Evolutionary conservation across 37 sponge, comb jelly and placozoan species (phyloP).

Genomic region (Bolinopsis microptera): DNA sequence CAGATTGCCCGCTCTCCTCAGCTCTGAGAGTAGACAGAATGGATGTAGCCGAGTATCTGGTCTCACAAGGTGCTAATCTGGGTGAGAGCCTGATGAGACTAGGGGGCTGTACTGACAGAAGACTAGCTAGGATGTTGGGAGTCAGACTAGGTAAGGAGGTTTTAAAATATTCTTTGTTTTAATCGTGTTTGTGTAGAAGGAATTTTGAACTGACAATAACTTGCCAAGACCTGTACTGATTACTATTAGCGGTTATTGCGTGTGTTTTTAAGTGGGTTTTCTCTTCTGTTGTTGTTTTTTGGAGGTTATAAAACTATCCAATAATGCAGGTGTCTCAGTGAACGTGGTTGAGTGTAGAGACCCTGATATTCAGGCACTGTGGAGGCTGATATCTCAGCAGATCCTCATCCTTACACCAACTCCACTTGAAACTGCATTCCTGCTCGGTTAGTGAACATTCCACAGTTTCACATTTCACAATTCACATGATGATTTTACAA

Average conservation of each 20-base stretch:
- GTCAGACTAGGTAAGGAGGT: constrained; percentile 19
- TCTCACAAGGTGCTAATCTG: constrained; percentile 41
- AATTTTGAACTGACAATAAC: no score
- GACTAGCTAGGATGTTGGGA: constrained; percentile 53
- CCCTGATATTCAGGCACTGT: constrained; percentile 59
- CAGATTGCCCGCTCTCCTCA: constrained; percentile 58
- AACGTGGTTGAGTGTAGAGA: constrained; percentile 28
- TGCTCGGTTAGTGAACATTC: constrained; percentile 1
- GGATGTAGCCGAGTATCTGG: constrained; percentile 59
- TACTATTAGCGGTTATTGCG: no score
- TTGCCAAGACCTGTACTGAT: no score
- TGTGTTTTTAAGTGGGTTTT: no score
- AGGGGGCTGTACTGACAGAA: constrained; percentile 28
- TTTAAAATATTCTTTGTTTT: background rate
- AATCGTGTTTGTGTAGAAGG: no score
- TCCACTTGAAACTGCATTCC: constrained; percentile 50
- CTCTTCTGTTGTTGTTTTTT: no score
- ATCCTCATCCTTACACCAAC: constrained; percentile 50
- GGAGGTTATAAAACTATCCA: no score
- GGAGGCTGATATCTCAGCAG: constrained; percentile 59
- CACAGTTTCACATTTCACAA: no score
- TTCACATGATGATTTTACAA: no score
- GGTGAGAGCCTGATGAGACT: constrained; percentile 56
- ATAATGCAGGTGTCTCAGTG: constrained; percentile 38
- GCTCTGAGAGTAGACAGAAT: constrained; percentile 62